A percentile compares a stretch with the other conserved stretches of the same genome.
Conservation (phyloP, 2,113 vertebrate species). For the Microcebus lehilahytsara region DNA sequence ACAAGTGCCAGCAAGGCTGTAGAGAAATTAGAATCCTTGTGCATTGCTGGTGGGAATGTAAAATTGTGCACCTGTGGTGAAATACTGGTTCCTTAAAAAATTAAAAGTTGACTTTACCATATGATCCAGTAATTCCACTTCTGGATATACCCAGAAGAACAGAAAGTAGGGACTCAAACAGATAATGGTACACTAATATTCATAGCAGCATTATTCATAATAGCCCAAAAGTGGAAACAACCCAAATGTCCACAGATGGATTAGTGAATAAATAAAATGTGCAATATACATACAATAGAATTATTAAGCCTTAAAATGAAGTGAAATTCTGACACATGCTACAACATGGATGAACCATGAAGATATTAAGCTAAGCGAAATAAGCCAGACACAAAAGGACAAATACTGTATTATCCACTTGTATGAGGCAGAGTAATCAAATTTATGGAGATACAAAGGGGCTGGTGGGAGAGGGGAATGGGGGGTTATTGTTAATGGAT, state of each 20-base stretch:
- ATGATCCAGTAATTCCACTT: not conserved
- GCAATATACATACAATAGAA: not conserved
- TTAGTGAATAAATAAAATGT: not conserved
- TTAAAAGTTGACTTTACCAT: not conserved
- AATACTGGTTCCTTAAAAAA: not conserved
- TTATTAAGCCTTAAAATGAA: not conserved
- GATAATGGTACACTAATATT: not conserved
- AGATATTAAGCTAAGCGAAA: not conserved
- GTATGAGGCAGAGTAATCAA: not conserved
- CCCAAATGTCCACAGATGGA: not conserved
- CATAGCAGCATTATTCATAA: not conserved
- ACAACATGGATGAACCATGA: not conserved
- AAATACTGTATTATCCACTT: not conserved
- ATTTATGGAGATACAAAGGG: not conserved
- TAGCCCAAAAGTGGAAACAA: not conserved
- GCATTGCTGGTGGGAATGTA: not conserved
- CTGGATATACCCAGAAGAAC: not conserved
- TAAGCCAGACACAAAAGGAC: not conserved
- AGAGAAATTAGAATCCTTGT: not conserved
- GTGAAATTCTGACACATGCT: not conserved
- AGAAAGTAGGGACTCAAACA: not conserved
- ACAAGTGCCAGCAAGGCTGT: not conserved
- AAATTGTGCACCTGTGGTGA: not conserved
- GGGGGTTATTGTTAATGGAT: not conserved
- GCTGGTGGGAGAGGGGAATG: not conserved